These are phyloP conservation scores for Carduelis carduelis DNA, from an alignment of 2,797 vertebrate species.

Conservation along the genomic window DNA sequence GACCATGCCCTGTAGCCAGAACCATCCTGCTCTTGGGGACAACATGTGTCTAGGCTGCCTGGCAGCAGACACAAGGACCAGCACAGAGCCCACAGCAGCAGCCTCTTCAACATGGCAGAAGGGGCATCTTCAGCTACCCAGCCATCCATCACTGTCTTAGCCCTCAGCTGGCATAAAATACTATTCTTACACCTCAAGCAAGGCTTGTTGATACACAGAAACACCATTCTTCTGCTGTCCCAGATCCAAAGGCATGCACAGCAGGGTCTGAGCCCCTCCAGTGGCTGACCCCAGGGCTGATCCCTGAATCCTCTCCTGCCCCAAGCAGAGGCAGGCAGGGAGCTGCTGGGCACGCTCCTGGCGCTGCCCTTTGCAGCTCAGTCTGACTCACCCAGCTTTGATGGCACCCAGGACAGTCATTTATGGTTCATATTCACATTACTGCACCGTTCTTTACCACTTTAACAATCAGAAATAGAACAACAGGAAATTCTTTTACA, in stretches of 20 bases:
- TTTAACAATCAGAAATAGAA: slow-evolving; percentile 18
- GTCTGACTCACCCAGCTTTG: background rate
- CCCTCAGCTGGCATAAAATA: background rate
- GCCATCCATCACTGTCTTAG: background rate
- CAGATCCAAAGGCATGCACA: background rate
- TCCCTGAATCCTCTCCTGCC: background rate
- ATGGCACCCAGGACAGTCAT: background rate
- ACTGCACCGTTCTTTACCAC: background rate
- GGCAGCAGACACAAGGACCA: background rate
- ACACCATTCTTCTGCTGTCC: background rate
- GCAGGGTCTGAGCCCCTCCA: background rate
- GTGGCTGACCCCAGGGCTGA: background rate
- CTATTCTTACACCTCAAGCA: rapidly evolving
- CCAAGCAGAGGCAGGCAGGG: background rate
- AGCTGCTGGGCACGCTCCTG: background rate
- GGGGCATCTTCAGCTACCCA: background rate
- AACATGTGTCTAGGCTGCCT: background rate
- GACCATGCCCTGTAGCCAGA: background rate
- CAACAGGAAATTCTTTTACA: slow-evolving; percentile 47
- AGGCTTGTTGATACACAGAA: background rate
- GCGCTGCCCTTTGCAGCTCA: background rate
- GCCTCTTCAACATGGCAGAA: background rate
- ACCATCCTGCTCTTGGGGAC: background rate
- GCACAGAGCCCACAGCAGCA: background rate
- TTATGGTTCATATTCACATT: background rate